Percentiles rank a stretch among this genome's conserved stretches.
Conservation (phyloP, 2,888 invertebrate genomes). For the Epinotia ramella region DNA sequence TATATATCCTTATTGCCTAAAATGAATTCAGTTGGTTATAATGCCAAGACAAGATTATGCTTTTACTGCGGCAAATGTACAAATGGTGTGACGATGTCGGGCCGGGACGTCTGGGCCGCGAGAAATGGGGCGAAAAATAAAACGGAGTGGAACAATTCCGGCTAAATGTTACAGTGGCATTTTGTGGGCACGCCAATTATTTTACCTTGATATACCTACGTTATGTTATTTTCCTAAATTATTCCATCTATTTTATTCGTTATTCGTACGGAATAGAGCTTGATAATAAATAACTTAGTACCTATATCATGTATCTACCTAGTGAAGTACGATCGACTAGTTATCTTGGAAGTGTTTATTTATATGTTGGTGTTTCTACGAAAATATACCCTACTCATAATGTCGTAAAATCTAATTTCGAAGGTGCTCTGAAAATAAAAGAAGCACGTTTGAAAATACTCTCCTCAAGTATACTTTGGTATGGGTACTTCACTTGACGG, state of each 20-base stretch:
- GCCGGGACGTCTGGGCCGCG: slow-evolving; percentile 53
- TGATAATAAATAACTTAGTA: slow-evolving; percentile 9
- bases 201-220: neutral
- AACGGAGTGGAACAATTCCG: slow-evolving; percentile 69
- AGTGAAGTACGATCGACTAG: neutral
- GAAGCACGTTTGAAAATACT: neutral
- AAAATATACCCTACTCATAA: neutral
- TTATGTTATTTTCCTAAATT: neutral
- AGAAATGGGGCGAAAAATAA: slow-evolving; percentile 71
- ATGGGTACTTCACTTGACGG: slow-evolving; percentile 9
- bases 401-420: neutral
- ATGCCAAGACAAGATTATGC: slow-evolving; percentile 21
- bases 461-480: neutral
- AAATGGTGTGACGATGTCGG: slow-evolving; percentile 48
- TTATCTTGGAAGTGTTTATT: neutral
- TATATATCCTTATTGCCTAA: neutral
- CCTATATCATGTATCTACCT: neutral
- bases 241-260: neutral
- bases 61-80: slow-evolving; percentile 36
- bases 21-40: neutral
- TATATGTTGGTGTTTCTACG: neutral
- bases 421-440: neutral
- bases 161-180: slow-evolving; percentile 53
- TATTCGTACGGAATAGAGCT: neutral
- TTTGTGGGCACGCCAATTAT: slow-evolving; percentile 51